Percentiles rank a stretch among this genome's conserved stretches.
These are phyloP conservation scores for Pristionchus japonicus DNA, from an alignment of 2,888 invertebrate genomes.

Conservation along the genomic window DNA sequence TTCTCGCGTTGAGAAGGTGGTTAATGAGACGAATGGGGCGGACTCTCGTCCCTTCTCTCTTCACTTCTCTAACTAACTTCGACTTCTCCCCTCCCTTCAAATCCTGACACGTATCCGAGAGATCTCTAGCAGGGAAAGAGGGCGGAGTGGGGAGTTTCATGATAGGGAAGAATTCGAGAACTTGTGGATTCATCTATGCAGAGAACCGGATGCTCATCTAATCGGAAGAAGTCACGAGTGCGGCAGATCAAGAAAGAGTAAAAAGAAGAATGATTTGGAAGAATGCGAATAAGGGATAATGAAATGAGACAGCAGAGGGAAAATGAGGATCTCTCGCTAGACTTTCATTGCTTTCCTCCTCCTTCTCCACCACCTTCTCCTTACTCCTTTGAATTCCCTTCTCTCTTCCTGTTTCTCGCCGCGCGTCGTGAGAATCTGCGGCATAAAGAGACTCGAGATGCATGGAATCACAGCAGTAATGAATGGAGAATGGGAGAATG, in stretches of 20 bases:
- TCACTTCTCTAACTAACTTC: not conserved
- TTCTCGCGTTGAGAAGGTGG: conserved; percentile 9
- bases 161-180: not conserved
- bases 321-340: conserved; percentile 15
- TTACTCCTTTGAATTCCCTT: not conserved
- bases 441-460: not conserved
- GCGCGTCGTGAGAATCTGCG: not conserved
- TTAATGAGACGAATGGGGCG: conserved; percentile 35
- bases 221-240: not conserved
- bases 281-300: not conserved
- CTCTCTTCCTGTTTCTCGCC: conserved; percentile 14
- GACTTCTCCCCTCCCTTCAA: not conserved
- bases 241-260: not conserved
- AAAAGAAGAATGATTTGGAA: not conserved
- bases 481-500: not conserved
- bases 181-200: not conserved
- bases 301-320: not conserved
- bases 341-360: conserved; percentile 27
- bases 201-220: conserved; percentile 16
- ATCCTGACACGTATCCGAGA: conserved; percentile 15
- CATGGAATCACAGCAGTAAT: not conserved
- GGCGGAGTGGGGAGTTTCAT: not conserved
- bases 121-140: not conserved
- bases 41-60: conserved; percentile 24
- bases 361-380: conserved; percentile 18